phyloP scores from a whole-genome alignment of 2,888 invertebrate species.

The Danaus chrysippus region DNA sequence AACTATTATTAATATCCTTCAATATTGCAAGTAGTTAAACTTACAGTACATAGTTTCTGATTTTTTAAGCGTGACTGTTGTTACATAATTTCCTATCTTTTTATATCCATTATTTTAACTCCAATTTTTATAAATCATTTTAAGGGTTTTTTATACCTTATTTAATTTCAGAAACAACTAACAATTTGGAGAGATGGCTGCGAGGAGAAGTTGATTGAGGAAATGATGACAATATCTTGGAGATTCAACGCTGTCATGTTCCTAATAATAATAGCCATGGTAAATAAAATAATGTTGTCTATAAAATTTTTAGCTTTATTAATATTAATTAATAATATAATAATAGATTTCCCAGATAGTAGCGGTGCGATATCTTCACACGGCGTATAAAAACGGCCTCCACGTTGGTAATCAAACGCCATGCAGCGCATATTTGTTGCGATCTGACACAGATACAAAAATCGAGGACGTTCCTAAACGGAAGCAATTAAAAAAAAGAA shows the following conservation, averaged over 20 bases:
- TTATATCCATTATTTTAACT: no score
- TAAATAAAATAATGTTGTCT: slow-evolving; percentile 27
- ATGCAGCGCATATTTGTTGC: slow-evolving; percentile 62
- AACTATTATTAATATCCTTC: no score
- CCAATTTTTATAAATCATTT: no score
- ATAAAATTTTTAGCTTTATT: neutral
- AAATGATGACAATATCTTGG: slow-evolving; percentile 73
- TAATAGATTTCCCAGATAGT: slow-evolving; percentile 62
- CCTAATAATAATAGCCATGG: slow-evolving; percentile 66
- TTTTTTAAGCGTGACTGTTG: no score
- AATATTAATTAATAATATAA: neutral
- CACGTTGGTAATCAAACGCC: slow-evolving; percentile 62
- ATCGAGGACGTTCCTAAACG: slow-evolving; percentile 35
- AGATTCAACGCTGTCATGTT: slow-evolving; percentile 68
- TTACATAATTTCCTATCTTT: no score
- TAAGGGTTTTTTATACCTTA: neutral
- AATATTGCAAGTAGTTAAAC: no score
- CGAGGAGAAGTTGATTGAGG: slow-evolving; percentile 67
- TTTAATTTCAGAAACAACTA: slow-evolving; percentile 20
- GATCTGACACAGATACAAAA: slow-evolving; percentile 55
- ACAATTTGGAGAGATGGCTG: slow-evolving; percentile 70
- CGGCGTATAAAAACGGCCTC: slow-evolving; percentile 65
- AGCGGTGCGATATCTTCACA: slow-evolving; percentile 67
- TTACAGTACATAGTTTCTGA: no score
- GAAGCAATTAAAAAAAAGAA: slow-evolving; percentile 36